phyloP scores from a whole-genome alignment of 2,797 vertebrate species.

The Poeciliopsis paucimaculata region DNA sequence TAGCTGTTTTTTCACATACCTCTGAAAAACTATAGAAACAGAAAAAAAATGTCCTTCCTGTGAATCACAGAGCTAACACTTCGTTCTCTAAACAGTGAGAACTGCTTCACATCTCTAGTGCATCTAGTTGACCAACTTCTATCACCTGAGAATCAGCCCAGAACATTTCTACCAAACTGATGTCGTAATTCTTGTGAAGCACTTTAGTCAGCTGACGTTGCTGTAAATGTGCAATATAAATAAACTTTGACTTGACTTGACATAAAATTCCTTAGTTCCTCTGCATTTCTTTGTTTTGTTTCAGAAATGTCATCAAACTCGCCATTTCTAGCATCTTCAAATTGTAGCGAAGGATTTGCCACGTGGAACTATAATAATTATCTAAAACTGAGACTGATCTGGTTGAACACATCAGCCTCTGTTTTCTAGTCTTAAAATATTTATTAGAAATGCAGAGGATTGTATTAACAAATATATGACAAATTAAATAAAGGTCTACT shows the following conservation, averaged over 20 bases:
- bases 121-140: neutral
- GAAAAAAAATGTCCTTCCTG: neutral
- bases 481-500: neutral
- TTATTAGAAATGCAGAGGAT: neutral
- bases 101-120: neutral
- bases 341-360: too few species aligned
- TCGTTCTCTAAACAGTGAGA: neutral
- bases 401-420: neutral
- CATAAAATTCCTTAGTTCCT: neutral
- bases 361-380: neutral
- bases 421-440: neutral
- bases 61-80: neutral
- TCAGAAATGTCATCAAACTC: neutral
- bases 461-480: neutral
- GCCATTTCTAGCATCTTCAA: too few species aligned
- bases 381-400: neutral
- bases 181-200: too few species aligned
- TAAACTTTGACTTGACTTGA: too few species aligned
- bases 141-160: neutral
- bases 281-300: neutral
- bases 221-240: too few species aligned
- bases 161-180: neutral
- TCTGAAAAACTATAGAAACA: neutral
- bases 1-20: neutral
- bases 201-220: too few species aligned